Base-by-base conservation (phyloP, 1,140 invertebrate species). In the Trypoxylus dichotomus region DNA sequence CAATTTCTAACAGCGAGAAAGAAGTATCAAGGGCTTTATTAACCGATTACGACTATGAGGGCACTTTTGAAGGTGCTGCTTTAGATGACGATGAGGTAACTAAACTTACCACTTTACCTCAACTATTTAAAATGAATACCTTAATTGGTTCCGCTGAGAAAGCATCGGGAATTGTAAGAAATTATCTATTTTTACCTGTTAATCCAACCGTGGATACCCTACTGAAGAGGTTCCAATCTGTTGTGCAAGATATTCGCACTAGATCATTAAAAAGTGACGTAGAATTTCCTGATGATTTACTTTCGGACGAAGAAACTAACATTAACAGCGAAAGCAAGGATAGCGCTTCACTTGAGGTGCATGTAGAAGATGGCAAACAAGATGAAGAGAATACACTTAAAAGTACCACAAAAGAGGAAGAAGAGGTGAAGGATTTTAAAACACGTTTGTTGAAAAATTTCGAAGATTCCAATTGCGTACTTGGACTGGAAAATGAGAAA, bases 371-470 rank as follows among this genome's bases (percentile, higher is more conserved):
- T 24, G 43, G 13, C 11, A 19, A 29, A 68, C 21, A 5, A 2
- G 32, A 19, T 37, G 25, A n/a, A 32, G 71, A 27, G 13, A 37
- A 15, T 73, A 27, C 27, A 73, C 15, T 37, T n/a, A 19, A 73
- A 37, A 1, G 11, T 19, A 7, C 19, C 24, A 13, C 8, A 11
- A 19, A 73, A 37, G 37, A 73, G 37, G 27, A 77, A 8, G 76
- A 72, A 2, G 72, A 73, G 29, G 24, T 76, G 25, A 76, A 63
- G 15, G 54, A 41, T 63, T 76, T 76, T 29, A 68, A 76, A 68
- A 15, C 24, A 15, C 2, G 5, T 25, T 60, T 76, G 54, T 13
- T 63, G 19, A 63, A 76, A 3, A 25, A 76, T 29, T 60, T 63
- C 37, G 75, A 76, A 60, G 32, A 37, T 19, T 2, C 47, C 7